These are phyloP conservation scores for Acipenser oxyrinchus DNA, from an alignment of 2,797 vertebrate species.

Conservation along the genomic window DNA sequence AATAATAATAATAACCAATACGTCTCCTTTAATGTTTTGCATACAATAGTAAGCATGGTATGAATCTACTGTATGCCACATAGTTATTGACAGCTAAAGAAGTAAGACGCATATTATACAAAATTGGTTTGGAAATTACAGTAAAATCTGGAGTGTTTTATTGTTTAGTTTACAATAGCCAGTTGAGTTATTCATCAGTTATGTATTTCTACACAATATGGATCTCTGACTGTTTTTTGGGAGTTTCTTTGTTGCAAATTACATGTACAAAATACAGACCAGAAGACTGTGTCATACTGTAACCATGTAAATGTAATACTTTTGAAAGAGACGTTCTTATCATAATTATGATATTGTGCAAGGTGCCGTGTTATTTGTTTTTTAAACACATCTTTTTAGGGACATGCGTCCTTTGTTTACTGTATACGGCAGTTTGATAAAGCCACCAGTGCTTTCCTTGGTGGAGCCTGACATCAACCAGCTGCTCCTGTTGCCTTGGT, in stretches of 20 bases:
- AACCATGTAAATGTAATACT: not conserved
- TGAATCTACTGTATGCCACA: too few relatives aligned
- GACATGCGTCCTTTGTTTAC: constrained; percentile 35
- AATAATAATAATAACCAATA: too few relatives aligned
- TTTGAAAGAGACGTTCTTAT: not conserved
- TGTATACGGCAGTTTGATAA: constrained; percentile 42
- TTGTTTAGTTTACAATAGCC: not conserved
- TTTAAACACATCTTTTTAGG: too few relatives aligned
- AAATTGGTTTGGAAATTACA: not conserved
- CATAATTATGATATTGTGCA: too few relatives aligned
- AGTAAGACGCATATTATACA: not conserved
- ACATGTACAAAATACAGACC: not conserved
- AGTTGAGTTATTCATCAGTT: not conserved
- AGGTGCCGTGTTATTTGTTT: too few relatives aligned
- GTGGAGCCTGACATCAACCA: constrained; percentile 43
- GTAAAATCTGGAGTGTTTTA: not conserved
- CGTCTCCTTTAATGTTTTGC: too few relatives aligned
- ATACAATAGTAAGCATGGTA: too few relatives aligned
- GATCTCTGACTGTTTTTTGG: too few relatives aligned
- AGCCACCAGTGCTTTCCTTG: constrained; percentile 29
- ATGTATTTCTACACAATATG: not conserved
- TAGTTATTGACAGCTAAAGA: not conserved
- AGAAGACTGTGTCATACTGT: not conserved
- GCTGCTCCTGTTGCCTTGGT: constrained; percentile 67
- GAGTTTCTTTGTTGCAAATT: not conserved